These are phyloP conservation scores for Sinohyriopsis cumingii DNA, from an alignment of 2,888 invertebrate genomes.

Conservation along the genomic window DNA sequence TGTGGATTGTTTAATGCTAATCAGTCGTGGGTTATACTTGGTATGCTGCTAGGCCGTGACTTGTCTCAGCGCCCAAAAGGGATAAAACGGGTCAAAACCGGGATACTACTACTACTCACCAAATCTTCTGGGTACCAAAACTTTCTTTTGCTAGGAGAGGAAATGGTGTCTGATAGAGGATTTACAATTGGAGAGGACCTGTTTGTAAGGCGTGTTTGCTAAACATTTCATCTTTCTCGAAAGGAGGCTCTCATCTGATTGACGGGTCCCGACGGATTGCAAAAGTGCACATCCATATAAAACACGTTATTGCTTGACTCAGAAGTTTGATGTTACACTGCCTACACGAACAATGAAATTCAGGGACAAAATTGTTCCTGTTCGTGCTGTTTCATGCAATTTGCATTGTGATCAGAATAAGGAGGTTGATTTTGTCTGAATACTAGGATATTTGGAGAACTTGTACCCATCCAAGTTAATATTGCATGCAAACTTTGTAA, in stretches of 20 bases:
- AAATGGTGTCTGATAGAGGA: conserved; percentile 14
- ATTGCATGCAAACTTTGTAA: too few species aligned
- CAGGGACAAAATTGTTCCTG: conserved; percentile 7
- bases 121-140: too few species aligned
- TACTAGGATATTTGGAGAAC: too few species aligned
- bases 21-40: too few species aligned
- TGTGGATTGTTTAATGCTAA: too few species aligned
- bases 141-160: conserved; percentile 10
- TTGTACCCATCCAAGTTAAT: too few species aligned
- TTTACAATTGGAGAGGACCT: conserved; percentile 17
- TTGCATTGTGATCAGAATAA: neutral
- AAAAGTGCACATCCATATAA: conserved; percentile 13
- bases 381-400: conserved; percentile 7
- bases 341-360: conserved; percentile 1
- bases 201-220: conserved; percentile 7
- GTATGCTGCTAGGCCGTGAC: too few species aligned
- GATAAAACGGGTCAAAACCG: too few species aligned
- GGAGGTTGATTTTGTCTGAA: too few species aligned
- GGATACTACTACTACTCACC: too few species aligned
- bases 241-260: conserved; percentile 11
- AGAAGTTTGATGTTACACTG: conserved; percentile 13
- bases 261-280: conserved; percentile 10
- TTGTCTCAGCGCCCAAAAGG: too few species aligned
- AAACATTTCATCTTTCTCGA: conserved; percentile 24
- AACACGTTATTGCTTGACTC: conserved; percentile 13